Base-by-base conservation (phyloP, 2,797 vertebrate genomes). In the Cephalopachus bancanus region DNA sequence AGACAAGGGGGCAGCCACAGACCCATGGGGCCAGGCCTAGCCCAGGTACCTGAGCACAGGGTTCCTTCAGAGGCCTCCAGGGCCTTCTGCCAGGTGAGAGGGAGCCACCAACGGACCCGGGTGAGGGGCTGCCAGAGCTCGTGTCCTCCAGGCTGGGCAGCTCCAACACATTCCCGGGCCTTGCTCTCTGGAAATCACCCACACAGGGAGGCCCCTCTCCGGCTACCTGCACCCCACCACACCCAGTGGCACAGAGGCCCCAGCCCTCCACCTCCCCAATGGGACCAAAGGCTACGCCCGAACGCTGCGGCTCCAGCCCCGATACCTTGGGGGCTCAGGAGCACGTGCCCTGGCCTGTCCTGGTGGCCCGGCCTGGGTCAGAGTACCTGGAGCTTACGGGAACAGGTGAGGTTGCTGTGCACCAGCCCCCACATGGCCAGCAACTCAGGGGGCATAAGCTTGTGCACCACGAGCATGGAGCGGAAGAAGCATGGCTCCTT, bases 391-490 rank as follows among this genome's bases (percentile, higher is more conserved):
- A 99, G 97, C 96, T 99, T 99, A 95, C 99, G 99, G 0, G 99
- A 98, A 93, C 99, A 99, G 2, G 99, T 98, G 91, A 99, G 98
- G 80, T 99, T 99, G 94, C 99, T 98, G 81, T 99, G 99, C 55
- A 99, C 99, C 97, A 99, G 98, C 90, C 98, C 98, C 99, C 99
- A 99, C 99, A 99, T 99, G 92, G 97, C 97, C 93, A 99, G 97
- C 94, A 99, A 98, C 10, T 99, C 99, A 0, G 96, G 78, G 0
- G 99, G 99, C 30, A 99, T 99, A 95, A 99, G 98, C 98, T 99
- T 99, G 98, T 99, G 99, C 60, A 99, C 99, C 20, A 99, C 99
- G 4, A 99, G 98, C 99, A 99, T 99, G 97, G 98, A 98, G 95
- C 98, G 99, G 97, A 99, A 99, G 90, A 99, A 99, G 97, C 99